Evolutionary conservation across 2,113 vertebrate species (phyloP).

Genomic region (Balaeniceps rex): DNA sequence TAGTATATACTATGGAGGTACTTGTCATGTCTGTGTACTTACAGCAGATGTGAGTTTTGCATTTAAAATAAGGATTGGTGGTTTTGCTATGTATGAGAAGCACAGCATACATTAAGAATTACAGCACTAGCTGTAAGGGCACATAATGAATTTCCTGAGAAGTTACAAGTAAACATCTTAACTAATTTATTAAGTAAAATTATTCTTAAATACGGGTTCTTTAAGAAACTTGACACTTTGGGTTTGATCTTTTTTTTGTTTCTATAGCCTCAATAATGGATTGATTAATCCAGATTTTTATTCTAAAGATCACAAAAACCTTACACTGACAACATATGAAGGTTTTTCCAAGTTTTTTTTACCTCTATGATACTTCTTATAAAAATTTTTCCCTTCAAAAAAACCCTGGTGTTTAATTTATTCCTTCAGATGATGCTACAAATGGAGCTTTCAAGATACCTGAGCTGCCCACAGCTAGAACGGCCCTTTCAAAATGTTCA

Average conservation of each 20-base stretch:
- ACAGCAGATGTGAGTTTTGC: background rate
- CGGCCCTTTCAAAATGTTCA: background rate
- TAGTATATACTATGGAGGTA: background rate
- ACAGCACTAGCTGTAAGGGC: background rate
- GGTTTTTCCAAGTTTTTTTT: background rate
- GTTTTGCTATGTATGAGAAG: background rate
- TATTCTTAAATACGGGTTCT: background rate
- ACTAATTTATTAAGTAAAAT: background rate
- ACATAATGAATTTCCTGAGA: background rate
- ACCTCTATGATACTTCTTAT: background rate
- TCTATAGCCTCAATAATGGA: background rate
- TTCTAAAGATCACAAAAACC: background rate
- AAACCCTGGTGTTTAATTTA: accelerated
- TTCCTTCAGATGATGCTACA: background rate
- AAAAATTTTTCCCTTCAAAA: background rate
- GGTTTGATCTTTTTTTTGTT: background rate
- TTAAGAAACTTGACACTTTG: background rate
- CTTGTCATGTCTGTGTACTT: background rate
- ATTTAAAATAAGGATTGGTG: background rate
- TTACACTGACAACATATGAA: background rate
- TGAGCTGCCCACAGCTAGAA: background rate
- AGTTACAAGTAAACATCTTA: background rate
- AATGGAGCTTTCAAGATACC: background rate
- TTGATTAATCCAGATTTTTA: background rate
- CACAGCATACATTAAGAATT: background rate